Conservation (phyloP, 35 echinoderm and acorn worm genomes). For the Amphiura filiformis region DNA sequence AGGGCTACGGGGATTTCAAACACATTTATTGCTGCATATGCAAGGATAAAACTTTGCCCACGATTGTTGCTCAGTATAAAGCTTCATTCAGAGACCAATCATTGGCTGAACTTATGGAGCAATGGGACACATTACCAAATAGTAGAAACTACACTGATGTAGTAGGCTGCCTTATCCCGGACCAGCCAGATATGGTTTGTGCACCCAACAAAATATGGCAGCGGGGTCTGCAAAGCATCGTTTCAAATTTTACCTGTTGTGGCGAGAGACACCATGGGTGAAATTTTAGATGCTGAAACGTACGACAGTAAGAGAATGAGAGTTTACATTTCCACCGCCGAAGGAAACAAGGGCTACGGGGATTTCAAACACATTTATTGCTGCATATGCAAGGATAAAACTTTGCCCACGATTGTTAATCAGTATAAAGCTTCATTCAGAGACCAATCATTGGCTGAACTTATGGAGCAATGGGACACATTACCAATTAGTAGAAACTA, state of each 20-base stretch:
- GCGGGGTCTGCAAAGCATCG: neutral
- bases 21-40: neutral
- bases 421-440: neutral
- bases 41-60: constrained; percentile 1
- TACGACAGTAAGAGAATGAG: neutral
- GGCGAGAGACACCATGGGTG: neutral
- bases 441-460: neutral
- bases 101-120: constrained; percentile 1
- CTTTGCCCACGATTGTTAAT: neutral
- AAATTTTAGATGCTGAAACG: neutral
- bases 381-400: neutral
- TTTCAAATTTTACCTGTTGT: neutral
- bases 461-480: neutral
- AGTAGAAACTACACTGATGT: neutral
- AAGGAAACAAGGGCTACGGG: neutral
- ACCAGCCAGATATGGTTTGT: neutral
- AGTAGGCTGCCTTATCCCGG: neutral
- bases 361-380: constrained; percentile 1
- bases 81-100: neutral
- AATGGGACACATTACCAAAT: neutral
- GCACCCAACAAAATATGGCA: neutral
- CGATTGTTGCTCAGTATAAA: neutral
- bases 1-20: neutral
- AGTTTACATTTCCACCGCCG: neutral
- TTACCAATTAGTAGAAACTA: neutral